phyloP scores from a whole-genome alignment of 2,797 vertebrate species.

The Mus caroli region DNA sequence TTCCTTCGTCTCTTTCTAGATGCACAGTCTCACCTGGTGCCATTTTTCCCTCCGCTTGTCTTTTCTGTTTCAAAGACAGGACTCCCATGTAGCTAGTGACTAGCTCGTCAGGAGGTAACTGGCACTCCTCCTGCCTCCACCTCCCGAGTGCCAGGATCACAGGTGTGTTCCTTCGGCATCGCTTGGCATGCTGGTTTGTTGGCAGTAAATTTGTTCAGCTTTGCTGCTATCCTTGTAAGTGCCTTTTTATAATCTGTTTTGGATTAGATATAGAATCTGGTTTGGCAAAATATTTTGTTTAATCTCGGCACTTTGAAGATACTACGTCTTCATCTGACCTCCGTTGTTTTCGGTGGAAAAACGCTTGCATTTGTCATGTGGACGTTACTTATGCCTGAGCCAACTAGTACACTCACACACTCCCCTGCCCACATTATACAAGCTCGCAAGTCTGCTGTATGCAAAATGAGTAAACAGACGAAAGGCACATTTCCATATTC shows the following conservation, averaged over 20 bases:
- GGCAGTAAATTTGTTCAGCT: neutral
- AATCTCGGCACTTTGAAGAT: neutral
- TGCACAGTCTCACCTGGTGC: constrained; percentile 1
- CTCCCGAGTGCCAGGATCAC: neutral
- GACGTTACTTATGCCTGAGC: neutral
- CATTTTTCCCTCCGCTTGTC: neutral
- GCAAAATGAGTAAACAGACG: constrained; percentile 17
- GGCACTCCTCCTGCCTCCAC: neutral
- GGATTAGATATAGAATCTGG: neutral
- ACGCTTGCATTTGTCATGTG: neutral
- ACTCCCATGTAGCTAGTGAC: neutral
- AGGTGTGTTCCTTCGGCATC: neutral
- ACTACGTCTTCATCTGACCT: constrained; percentile 9
- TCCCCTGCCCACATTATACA: neutral
- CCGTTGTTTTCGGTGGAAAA: neutral
- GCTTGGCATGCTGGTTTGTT: neutral
- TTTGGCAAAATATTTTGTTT: neutral
- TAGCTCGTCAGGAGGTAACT: no score
- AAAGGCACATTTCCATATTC: neutral
- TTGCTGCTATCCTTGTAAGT: neutral
- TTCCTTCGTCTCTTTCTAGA: neutral
- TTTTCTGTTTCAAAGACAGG: neutral
- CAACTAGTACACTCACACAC: neutral
- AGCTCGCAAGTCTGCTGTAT: neutral
- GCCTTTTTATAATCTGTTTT: constrained; percentile 15